phyloP scores from a whole-genome alignment of 2,113 vertebrate genomes.

The Tautogolabrus adspersus region DNA sequence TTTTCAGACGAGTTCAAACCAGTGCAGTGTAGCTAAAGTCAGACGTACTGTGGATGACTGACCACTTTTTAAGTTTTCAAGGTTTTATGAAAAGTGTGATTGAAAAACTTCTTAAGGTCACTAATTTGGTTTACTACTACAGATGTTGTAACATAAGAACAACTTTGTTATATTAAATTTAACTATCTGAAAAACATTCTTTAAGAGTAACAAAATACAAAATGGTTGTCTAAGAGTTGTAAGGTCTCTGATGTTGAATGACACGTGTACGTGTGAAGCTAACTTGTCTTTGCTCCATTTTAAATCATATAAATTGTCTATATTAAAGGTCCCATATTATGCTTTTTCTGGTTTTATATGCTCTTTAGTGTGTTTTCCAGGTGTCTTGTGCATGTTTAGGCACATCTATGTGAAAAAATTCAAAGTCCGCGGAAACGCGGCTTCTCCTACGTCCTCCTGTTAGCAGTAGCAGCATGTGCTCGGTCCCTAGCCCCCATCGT shows the following conservation, averaged over 20 bases:
- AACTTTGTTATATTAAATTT: background rate
- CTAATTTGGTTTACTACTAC: background rate
- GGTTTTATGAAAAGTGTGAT: background rate
- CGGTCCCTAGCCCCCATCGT: no score
- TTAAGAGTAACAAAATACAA: conserved; percentile 26
- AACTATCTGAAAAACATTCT: conserved; percentile 22
- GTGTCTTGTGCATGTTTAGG: no score
- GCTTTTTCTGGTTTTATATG: no score
- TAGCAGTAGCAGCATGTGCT: no score
- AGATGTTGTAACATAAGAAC: background rate
- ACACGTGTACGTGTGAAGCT: background rate
- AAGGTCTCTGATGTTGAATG: background rate
- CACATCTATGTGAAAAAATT: no score
- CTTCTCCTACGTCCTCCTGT: no score
- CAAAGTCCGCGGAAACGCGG: no score
- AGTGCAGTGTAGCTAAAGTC: background rate
- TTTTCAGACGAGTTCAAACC: conserved; percentile 14
- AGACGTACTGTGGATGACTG: background rate
- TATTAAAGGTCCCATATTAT: no score
- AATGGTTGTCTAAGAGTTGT: conserved; percentile 8
- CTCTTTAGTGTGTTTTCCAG: no score
- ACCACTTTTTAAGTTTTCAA: background rate
- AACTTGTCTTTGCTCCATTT: background rate
- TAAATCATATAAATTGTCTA: conserved; percentile 21
- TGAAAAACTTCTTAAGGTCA: background rate